These are phyloP conservation scores for Ageneiosus marmoratus DNA, from an alignment of 2,113 vertebrate genomes.

Conservation along the genomic window DNA sequence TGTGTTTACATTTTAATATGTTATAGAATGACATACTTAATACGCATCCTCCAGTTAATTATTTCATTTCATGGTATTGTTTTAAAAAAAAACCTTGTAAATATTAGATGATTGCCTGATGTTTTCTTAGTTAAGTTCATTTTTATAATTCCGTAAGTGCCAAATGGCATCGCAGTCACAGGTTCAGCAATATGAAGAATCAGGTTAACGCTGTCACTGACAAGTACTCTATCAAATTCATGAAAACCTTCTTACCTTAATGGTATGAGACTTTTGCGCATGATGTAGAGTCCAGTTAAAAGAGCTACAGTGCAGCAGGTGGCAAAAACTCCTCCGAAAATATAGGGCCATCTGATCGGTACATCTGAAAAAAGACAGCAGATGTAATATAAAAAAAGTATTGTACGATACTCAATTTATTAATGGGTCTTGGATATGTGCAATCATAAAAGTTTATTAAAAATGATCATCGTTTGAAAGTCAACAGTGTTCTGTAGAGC, in stretches of 20 bases:
- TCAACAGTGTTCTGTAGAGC: neutral
- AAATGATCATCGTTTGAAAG: neutral
- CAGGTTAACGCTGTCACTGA: neutral
- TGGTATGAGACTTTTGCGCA: neutral
- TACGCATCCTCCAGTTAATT: too few species aligned
- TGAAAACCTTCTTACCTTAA: constrained; percentile 31
- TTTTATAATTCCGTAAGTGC: neutral
- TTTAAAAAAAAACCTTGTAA: neutral
- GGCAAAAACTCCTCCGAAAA: neutral
- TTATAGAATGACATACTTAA: neutral
- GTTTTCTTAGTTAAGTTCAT: neutral
- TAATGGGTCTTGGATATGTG: neutral
- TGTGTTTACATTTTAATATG: neutral
- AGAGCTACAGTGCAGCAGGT: neutral
- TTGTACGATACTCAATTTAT: neutral
- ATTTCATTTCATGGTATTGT: too few species aligned
- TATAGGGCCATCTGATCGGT: neutral
- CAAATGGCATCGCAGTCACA: neutral
- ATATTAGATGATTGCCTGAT: neutral
- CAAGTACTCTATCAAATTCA: neutral
- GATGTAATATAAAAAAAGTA: neutral
- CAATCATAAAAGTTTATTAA: neutral
- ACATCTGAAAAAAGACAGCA: neutral
- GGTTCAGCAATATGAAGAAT: neutral
- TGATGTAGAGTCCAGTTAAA: constrained; percentile 11